Base-by-base conservation (phyloP, 2,113 vertebrate species). In the Megaptera novaeangliae region DNA sequence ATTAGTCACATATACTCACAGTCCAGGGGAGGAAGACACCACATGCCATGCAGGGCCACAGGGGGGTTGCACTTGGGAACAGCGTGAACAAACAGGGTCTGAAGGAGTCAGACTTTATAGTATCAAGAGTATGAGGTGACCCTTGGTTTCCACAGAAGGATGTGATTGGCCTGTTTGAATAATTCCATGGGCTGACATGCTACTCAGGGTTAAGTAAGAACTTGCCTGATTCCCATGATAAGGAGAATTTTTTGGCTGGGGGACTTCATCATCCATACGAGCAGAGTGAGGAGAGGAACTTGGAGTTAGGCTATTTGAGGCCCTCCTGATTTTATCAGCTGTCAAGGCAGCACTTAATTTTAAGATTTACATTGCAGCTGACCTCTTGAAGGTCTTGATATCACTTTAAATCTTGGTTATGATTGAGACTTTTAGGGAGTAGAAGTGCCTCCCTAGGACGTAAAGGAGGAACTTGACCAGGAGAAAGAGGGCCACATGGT, bases 281-380 rank as follows among this genome's bases (percentile, higher is more conserved):
- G 27, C 55, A 95, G 9, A 96, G 25, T 91, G 31, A 66, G 18
- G 34, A 93, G 46, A 18, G 25, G 20, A 94, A 95, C 15, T 77
- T 86, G 55, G 87, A 46, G 71, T 74, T 88, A 78, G 77, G 34
- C 27, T 93, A 74, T 74, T 80, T 95, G 83, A 95, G 64, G 27
- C 34, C 44, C 4, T 95, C 52, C 71, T 64, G 41, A 84, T 55
- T 92, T 96, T 93, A 66, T 75, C 55, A 95, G 77, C 75, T 97
- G 78, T 77, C 94, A 95, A 88, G 75, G 90, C 69, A 82, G 27
- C 66, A 75, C 71, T 86, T 95, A 91, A 88, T 88, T 95, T 96
- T 93, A 86, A 39, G 52, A 78, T 23, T 88, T 84, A 59, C 18
- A 74, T 84, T 75, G 93, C 64, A 93, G 49, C 44, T 85, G 64